A percentile compares a stretch with the other conserved stretches of the same genome.
phyloP scores from a whole-genome alignment of 2,797 vertebrate genomes.

The Champsocephalus gunnari region DNA sequence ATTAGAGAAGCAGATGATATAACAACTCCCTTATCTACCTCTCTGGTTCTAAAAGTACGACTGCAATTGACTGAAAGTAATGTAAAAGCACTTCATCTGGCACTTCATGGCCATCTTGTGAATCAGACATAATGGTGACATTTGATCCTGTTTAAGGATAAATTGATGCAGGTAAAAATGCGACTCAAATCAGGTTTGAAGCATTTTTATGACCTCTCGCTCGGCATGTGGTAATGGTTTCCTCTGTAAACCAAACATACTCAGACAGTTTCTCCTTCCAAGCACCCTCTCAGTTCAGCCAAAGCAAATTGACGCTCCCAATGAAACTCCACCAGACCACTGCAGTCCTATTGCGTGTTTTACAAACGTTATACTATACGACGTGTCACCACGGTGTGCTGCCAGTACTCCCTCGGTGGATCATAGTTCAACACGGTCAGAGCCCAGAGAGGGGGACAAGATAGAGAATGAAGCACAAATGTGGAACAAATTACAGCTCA shows the following conservation, averaged over 20 bases:
- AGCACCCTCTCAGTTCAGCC: neutral
- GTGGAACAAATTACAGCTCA: slow-evolving; percentile 57
- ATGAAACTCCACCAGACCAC: neutral
- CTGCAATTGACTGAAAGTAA: neutral
- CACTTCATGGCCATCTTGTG: neutral
- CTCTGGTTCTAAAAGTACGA: neutral
- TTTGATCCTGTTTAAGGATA: neutral
- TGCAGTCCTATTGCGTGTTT: neutral
- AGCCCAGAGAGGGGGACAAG: slow-evolving; percentile 9
- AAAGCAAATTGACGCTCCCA: slow-evolving; percentile 1
- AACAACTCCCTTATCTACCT: slow-evolving; percentile 2
- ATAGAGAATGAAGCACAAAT: slow-evolving; percentile 47
- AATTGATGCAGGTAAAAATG: neutral
- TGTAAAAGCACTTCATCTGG: neutral
- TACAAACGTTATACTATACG: neutral
- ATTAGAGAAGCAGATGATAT: neutral
- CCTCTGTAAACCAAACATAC: neutral
- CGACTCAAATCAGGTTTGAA: neutral
- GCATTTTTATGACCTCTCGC: slow-evolving; percentile 5
- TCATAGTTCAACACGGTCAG: neutral
- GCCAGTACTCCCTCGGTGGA: neutral
- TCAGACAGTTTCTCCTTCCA: neutral
- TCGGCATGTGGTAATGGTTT: slow-evolving; percentile 5
- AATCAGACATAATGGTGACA: neutral
- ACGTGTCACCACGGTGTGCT: neutral